phyloP scores from a whole-genome alignment of 2,797 vertebrate genomes.

The Gymnothorax reevesii region DNA sequence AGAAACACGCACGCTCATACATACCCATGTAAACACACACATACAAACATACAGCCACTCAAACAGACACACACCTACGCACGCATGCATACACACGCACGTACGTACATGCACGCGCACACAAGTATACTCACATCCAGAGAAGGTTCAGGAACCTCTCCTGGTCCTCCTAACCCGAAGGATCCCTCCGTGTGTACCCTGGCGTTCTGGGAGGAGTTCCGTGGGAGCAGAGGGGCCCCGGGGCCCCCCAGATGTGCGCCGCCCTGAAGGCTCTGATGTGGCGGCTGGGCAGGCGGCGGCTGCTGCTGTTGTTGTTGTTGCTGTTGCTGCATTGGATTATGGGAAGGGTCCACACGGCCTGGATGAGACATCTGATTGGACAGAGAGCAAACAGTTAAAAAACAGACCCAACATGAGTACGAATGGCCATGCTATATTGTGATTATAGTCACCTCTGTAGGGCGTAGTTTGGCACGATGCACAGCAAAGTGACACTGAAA shows the following conservation, averaged over 20 bases:
- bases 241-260: conserved; percentile 62
- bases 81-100: conserved; percentile 76
- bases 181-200: conserved; percentile 66
- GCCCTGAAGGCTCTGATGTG: conserved; percentile 71
- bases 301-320: conserved; percentile 58
- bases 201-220: conserved; percentile 60
- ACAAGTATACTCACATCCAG: conserved; percentile 79
- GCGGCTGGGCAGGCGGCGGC: conserved; percentile 60
- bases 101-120: not conserved
- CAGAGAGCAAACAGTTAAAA: not conserved
- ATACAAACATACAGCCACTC: not conserved
- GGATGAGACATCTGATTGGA: conserved; percentile 68
- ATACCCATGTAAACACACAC: not conserved
- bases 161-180: conserved; percentile 63
- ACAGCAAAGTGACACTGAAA: too few relatives aligned
- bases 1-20: too few relatives aligned
- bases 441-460: too few relatives aligned
- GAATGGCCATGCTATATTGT: too few relatives aligned
- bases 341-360: conserved; percentile 77
- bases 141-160: conserved; percentile 80
- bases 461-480: too few relatives aligned
- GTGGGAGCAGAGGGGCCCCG: conserved; percentile 71
- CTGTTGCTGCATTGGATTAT: conserved; percentile 63
- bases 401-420: not conserved
- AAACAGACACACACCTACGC: conserved; percentile 40